Evolutionary conservation across 2,113 vertebrate genomes (phyloP).

Genomic region (Pelecanoides urinatrix): DNA sequence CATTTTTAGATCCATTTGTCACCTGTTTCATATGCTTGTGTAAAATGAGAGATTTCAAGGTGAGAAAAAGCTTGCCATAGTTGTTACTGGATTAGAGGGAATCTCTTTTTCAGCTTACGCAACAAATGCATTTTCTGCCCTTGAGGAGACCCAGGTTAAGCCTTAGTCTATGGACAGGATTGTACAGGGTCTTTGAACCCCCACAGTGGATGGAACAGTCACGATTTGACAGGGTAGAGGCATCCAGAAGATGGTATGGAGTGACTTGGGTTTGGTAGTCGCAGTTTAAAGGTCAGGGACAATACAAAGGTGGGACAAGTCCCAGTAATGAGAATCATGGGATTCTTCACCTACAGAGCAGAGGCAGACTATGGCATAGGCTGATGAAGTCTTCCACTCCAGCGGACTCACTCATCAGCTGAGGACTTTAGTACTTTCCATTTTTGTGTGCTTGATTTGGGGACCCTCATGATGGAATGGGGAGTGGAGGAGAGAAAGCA

Average conservation of each 20-base stretch:
- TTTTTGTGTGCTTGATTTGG: neutral
- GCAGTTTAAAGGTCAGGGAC: neutral
- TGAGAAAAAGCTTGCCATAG: constrained; percentile 9
- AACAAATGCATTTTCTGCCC: constrained; percentile 10
- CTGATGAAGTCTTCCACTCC: neutral
- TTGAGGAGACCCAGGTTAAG: neutral
- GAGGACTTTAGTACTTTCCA: neutral
- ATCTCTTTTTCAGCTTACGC: constrained; percentile 37
- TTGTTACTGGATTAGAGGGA: constrained; percentile 38
- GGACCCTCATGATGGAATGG: neutral
- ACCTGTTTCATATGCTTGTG: constrained; percentile 3
- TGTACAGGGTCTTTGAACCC: neutral
- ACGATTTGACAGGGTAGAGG: neutral
- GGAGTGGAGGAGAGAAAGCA: neutral
- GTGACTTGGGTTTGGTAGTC: neutral
- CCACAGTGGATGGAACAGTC: accelerated
- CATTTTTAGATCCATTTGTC: constrained; percentile 40
- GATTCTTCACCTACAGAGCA: neutral
- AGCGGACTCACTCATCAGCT: neutral
- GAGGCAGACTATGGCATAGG: neutral
- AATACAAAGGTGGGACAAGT: neutral
- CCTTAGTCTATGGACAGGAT: neutral
- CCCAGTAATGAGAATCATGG: neutral
- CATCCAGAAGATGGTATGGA: neutral
- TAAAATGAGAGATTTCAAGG: constrained; percentile 13